phyloP scores from a whole-genome alignment of 2,797 vertebrate species.

The Pipistrellus pygmaeus region DNA sequence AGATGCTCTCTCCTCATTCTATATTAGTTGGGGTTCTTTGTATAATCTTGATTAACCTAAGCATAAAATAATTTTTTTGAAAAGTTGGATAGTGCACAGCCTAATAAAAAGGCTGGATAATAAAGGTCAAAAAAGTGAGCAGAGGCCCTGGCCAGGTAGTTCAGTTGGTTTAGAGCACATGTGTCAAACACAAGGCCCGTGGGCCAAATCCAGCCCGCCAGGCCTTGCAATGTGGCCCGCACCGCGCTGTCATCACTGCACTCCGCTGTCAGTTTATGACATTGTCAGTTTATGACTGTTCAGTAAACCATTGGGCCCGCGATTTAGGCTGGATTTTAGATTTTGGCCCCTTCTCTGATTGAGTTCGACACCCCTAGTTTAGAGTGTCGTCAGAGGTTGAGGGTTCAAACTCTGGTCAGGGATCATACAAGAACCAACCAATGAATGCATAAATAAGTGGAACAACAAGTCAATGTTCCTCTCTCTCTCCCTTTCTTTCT shows the following conservation, averaged over 20 bases:
- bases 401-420: not conserved
- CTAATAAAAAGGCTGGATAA: slow-evolving; percentile 1
- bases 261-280: too few relatives aligned
- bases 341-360: too few relatives aligned
- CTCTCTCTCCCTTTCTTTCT: not conserved
- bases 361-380: too few relatives aligned
- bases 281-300: too few relatives aligned
- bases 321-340: too few relatives aligned
- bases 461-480: not conserved
- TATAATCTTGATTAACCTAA: slow-evolving; percentile 52
- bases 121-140: not conserved
- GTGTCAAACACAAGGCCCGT: too few relatives aligned
- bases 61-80: slow-evolving; percentile 3
- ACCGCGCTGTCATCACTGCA: too few relatives aligned
- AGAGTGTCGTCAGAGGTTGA: not conserved
- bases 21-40: not conserved
- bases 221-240: too few relatives aligned
- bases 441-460: not conserved
- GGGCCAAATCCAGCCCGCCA: too few relatives aligned
- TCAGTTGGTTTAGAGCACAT: not conserved
- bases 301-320: too few relatives aligned
- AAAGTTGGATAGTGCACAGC: not conserved
- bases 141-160: not conserved
- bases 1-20: not conserved
- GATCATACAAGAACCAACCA: not conserved